Evolutionary conservation across 2,797 vertebrate genomes (phyloP), one percentile per base, ranked within the genome.

Genomic region (Falco concolor): DNA sequence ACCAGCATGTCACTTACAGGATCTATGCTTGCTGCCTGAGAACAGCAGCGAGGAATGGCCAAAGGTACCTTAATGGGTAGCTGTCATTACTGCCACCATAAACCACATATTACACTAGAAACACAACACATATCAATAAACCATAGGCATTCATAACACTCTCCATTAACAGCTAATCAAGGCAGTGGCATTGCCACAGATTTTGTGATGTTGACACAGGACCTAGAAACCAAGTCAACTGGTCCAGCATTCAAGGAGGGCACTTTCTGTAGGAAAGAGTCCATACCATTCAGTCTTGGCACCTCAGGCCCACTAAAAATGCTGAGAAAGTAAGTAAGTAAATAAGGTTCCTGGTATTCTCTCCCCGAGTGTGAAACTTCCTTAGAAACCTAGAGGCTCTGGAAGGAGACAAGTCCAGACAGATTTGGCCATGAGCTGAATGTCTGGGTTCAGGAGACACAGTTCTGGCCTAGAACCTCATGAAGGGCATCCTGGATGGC

Each of bases 341-440:
- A 84, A 68, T 56, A 34, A 65, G 7, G 12, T n/a, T 8, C 8
- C 7, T 3, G 0, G 5, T 44, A 44, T 83, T 83, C 89, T 82
- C 17, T 89, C 4, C 8, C 24, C 3, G 5, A 47, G 16, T 12
- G 8, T 49, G 56, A 45, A 80, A 73, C 5, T 69, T 69, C 4
- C 24, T 38, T 16, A 69, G 56, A 85, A 85, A 76, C 11, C 8
- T 72, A 21, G 34, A 72, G 42, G 28, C 13, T 32, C 32, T 63
- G 56, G 59, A 89, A 79, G n/a, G 12, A 87, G 32, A 56, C 85
- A 30, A 38, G 30, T 19, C 17, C 52, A 50, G 9, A 56, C 4
- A 73, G 30, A 53, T 4, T 5, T 36, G 32, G 34, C 40, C 13
- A 4, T 1, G 0, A 82, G 21, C 9, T 0, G 5, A n/a, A 69